phyloP scores from a whole-genome alignment of 2,113 vertebrate genomes.

The Vanacampus margaritifer region DNA sequence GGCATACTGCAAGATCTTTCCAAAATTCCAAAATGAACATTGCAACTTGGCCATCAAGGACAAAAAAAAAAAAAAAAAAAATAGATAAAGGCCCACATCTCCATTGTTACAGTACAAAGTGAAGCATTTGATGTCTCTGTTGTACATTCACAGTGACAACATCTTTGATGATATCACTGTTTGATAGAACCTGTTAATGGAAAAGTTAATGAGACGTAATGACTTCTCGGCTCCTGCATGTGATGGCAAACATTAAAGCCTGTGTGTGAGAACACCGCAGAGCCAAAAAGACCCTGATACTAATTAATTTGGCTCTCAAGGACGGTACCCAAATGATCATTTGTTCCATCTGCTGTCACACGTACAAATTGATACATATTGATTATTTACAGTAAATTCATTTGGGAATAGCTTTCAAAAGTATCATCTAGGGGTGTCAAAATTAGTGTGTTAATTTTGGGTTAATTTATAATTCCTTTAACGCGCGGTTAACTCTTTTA shows the following conservation, averaged over 20 bases:
- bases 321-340: conserved; percentile 21
- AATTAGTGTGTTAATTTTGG: too few relatives aligned
- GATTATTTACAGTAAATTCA: background rate
- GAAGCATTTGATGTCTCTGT: conserved; percentile 21
- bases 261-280: conserved; percentile 49
- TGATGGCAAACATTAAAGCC: conserved; percentile 77
- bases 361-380: background rate
- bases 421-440: too few relatives aligned
- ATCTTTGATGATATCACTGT: conserved; percentile 58
- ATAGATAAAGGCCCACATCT: conserved; percentile 5
- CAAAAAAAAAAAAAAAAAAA: background rate
- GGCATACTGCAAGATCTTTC: conserved; percentile 17
- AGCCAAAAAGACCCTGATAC: conserved; percentile 30
- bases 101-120: conserved; percentile 11
- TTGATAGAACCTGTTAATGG: conserved; percentile 69
- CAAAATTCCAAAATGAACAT: background rate
- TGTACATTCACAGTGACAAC: conserved; percentile 38
- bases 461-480: too few relatives aligned
- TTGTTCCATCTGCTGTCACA: background rate
- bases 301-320: conserved; percentile 35
- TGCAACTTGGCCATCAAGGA: background rate
- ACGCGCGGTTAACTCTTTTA: too few relatives aligned
- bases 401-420: background rate
- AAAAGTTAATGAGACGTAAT: conserved; percentile 77
- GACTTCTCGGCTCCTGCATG: conserved; percentile 76